Evolutionary conservation across 2,113 vertebrate species (phyloP).

Genomic region (Cathartes aura): DNA sequence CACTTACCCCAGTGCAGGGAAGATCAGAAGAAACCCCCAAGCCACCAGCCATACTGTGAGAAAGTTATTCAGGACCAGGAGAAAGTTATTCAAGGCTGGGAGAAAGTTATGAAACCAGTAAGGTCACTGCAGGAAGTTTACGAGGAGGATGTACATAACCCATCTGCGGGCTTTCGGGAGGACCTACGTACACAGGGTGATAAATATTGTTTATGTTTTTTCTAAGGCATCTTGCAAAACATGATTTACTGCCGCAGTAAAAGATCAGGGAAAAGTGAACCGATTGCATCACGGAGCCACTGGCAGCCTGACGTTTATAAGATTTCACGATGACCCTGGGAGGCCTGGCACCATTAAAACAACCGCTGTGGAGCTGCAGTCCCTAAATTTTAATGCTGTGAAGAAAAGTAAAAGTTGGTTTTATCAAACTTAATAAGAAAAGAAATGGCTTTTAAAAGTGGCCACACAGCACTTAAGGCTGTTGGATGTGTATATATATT

Average conservation of each 20-base stretch:
- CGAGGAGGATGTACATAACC: not conserved
- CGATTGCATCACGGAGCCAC: not conserved
- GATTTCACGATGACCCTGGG: not conserved
- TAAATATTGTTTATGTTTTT: constrained; percentile 44
- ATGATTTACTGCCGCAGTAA: constrained; percentile 25
- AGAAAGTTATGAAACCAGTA: constrained; percentile 19
- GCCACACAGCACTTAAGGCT: not conserved
- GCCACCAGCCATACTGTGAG: not conserved
- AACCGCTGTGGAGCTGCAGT: not conserved
- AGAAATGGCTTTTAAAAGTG: not conserved
- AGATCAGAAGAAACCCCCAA: not conserved
- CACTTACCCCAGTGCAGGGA: rapidly evolving
- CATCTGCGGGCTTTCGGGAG: not conserved
- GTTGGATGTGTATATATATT: not conserved
- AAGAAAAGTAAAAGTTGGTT: constrained; percentile 12
- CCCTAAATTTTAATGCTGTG: constrained; percentile 1
- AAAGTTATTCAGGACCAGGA: not conserved
- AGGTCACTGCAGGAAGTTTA: constrained; percentile 13
- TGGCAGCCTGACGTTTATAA: not conserved
- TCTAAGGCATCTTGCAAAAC: constrained; percentile 47
- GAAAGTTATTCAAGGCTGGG: not conserved
- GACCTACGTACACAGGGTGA: not conserved
- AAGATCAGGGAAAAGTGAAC: constrained; percentile 23
- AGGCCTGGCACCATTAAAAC: not conserved
- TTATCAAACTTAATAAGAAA: not conserved